phyloP scores from a whole-genome alignment of 2,888 invertebrate genomes.

The Cryptus armator region DNA sequence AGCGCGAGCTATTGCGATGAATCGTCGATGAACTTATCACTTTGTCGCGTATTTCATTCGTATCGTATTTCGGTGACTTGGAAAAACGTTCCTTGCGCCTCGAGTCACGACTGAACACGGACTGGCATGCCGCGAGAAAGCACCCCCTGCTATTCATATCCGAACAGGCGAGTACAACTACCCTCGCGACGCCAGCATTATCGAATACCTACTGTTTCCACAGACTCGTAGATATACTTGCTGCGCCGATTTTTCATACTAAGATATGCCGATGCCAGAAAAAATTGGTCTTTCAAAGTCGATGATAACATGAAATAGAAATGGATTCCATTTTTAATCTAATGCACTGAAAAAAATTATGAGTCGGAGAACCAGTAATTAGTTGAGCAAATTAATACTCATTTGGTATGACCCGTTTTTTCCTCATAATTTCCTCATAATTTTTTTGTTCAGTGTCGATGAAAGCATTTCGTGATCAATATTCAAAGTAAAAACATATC shows the following conservation, averaged over 20 bases:
- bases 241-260: slow-evolving; percentile 1
- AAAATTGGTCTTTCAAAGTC: not conserved
- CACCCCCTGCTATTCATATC: slow-evolving; percentile 71
- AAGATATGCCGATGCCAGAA: not conserved
- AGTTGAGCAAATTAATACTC: no score
- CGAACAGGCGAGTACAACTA: slow-evolving; percentile 66
- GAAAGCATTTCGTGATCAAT: no score
- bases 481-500: no score
- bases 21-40: slow-evolving; percentile 19
- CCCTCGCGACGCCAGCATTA: slow-evolving; percentile 75
- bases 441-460: no score
- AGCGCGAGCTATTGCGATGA: not conserved
- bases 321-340: not conserved
- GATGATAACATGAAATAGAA: not conserved
- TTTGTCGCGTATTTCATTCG: slow-evolving; percentile 46
- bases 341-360: no score
- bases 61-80: slow-evolving; percentile 23
- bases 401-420: no score
- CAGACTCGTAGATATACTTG: slow-evolving; percentile 19
- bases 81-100: slow-evolving; percentile 74
- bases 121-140: slow-evolving; percentile 79
- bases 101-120: slow-evolving; percentile 82
- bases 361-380: no score
- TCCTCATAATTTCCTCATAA: no score
- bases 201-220: slow-evolving; percentile 69